These are phyloP conservation scores for Gallinago undulata DNA, from an alignment of 2,113 vertebrate genomes.

Conservation along the genomic window DNA sequence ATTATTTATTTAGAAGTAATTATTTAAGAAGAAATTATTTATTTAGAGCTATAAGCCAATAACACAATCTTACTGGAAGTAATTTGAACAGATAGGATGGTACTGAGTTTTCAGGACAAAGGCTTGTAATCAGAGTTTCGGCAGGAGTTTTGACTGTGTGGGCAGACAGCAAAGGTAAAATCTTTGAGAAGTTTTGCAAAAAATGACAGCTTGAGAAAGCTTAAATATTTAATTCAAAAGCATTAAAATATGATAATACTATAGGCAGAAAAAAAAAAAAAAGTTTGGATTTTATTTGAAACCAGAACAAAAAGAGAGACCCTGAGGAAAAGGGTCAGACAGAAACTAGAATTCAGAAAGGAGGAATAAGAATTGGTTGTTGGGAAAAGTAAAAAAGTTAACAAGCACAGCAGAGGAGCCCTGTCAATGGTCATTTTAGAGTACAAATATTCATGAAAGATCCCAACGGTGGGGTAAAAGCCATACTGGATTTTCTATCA, in stretches of 20 bases:
- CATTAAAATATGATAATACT: background rate
- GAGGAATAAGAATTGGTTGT: background rate
- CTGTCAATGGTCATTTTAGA: background rate
- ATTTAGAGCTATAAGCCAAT: background rate
- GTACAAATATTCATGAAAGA: background rate
- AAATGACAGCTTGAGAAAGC: background rate
- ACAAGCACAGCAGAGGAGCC: background rate
- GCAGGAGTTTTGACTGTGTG: background rate
- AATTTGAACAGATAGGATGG: background rate
- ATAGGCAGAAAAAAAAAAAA: background rate
- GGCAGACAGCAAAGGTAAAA: background rate
- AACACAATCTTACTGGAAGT: background rate
- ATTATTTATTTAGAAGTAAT: background rate
- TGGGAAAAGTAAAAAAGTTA: background rate
- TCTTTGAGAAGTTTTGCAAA: background rate
- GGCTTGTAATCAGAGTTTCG: background rate
- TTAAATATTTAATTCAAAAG: background rate
- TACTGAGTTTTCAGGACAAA: background rate
- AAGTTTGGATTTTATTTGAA: background rate
- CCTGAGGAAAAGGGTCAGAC: background rate
- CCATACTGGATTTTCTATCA: background rate
- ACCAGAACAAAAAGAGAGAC: background rate
- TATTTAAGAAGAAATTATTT: background rate
- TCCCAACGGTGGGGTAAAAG: background rate
- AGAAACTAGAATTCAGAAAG: background rate